Evolutionary conservation across 2,797 vertebrate species (phyloP).

Genomic region (Halcyon leucocephala): DNA sequence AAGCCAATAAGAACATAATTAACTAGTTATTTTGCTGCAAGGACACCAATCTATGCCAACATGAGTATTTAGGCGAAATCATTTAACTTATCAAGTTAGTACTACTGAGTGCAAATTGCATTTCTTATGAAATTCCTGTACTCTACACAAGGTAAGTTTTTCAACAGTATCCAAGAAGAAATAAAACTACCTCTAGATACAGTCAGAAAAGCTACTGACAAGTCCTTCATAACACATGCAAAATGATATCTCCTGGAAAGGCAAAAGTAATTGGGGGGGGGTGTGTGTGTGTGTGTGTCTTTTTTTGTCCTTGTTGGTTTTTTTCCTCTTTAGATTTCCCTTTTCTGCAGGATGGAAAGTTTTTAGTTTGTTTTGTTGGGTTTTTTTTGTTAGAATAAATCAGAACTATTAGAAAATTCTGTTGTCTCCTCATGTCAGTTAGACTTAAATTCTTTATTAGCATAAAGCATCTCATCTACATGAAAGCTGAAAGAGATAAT

Average conservation of each 20-base stretch:
- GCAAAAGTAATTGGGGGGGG: background rate
- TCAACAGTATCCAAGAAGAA: background rate
- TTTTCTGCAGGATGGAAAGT: background rate
- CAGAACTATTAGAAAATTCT: background rate
- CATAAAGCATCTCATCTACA: background rate
- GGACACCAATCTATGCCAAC: background rate
- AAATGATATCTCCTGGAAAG: background rate
- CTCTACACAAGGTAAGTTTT: background rate
- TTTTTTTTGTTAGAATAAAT: too few relatives aligned
- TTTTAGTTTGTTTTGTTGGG: too few relatives aligned
- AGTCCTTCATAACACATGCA: background rate
- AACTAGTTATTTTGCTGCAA: background rate
- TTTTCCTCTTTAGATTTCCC: background rate
- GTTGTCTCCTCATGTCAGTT: background rate
- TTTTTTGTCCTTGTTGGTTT: background rate
- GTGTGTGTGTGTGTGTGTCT: too few relatives aligned
- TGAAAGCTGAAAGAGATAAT: background rate
- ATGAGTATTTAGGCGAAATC: background rate
- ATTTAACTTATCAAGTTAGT: background rate
- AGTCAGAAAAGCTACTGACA: background rate
- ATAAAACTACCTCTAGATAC: background rate
- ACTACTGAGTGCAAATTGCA: background rate
- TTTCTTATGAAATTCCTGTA: background rate
- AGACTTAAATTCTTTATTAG: background rate
- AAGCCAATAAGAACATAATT: background rate